Percentiles rank a stretch among this genome's conserved stretches.
phyloP scores from a whole-genome alignment of 2,888 invertebrate genomes.

The Nymphalis c-album region DNA sequence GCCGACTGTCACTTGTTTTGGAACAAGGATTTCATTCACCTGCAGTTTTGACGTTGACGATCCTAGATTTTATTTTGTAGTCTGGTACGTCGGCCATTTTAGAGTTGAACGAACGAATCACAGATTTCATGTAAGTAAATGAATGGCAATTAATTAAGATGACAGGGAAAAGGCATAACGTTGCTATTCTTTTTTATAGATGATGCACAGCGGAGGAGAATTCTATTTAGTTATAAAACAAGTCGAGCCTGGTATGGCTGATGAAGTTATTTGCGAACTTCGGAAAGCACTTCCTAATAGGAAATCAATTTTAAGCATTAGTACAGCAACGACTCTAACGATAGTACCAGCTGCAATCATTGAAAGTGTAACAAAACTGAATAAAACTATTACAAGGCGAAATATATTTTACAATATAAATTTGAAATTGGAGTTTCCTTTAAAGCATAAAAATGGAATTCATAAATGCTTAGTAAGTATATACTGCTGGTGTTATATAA shows the following conservation, averaged over 20 bases:
- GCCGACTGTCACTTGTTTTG: constrained; percentile 44
- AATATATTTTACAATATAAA: constrained; percentile 25
- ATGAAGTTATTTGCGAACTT: constrained; percentile 46
- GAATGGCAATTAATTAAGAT: not conserved
- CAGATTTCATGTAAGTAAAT: constrained; percentile 47
- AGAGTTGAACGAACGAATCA: constrained; percentile 47
- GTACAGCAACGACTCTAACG: constrained; percentile 34
- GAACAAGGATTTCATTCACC: constrained; percentile 42
- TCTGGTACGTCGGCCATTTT: constrained; percentile 48
- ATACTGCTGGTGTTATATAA: not conserved
- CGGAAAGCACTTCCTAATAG: constrained; percentile 38
- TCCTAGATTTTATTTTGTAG: constrained; percentile 42
- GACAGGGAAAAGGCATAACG: not conserved
- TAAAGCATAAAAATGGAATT: constrained; percentile 28
- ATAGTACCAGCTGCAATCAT: constrained; percentile 36
- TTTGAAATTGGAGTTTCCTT: constrained; percentile 24
- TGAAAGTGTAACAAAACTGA: constrained; percentile 19
- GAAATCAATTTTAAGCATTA: constrained; percentile 38
- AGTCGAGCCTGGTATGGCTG: constrained; percentile 47
- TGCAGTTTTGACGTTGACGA: constrained; percentile 44
- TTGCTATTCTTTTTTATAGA: constrained; percentile 35
- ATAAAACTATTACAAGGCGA: constrained; percentile 11
- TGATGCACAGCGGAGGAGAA: constrained; percentile 42
- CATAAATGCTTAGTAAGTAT: constrained; percentile 23
- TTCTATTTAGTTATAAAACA: constrained; percentile 45